Evolutionary conservation across 2,113 vertebrate genomes (phyloP).

Genomic region (Syngnathoides biaculeatus): DNA sequence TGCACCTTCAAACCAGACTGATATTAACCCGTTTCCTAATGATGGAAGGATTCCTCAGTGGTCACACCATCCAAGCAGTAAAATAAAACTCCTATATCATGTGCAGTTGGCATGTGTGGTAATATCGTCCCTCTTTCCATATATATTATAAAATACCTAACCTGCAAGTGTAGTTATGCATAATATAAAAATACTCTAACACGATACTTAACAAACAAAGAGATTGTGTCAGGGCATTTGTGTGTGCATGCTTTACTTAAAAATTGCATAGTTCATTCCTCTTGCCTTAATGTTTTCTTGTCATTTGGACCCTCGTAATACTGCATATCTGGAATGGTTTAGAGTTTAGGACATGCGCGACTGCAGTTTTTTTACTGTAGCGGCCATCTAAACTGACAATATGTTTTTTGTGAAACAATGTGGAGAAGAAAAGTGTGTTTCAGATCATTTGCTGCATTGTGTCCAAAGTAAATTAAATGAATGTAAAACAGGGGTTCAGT

Average conservation of each 20-base stretch:
- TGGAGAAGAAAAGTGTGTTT: slow-evolving; percentile 13
- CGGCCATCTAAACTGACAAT: not conserved
- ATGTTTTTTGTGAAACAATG: not conserved
- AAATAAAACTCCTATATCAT: not conserved
- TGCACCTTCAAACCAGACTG: slow-evolving; percentile 26
- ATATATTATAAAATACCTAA: slow-evolving; percentile 8
- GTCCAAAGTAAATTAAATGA: slow-evolving; percentile 50
- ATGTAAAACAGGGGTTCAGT: too few species aligned
- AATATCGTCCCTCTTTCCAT: not conserved
- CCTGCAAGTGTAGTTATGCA: slow-evolving; percentile 18
- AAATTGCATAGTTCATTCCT: slow-evolving; percentile 64
- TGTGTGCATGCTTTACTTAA: slow-evolving; percentile 23
- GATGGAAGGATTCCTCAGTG: not conserved
- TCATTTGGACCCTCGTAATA: slow-evolving; percentile 4
- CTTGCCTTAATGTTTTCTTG: not conserved
- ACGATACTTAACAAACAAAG: not conserved
- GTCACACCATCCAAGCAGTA: slow-evolving; percentile 13
- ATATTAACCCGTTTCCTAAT: slow-evolving; percentile 26
- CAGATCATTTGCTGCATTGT: slow-evolving; percentile 58
- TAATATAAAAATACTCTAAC: slow-evolving; percentile 19
- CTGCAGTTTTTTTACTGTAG: not conserved
- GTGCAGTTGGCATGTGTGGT: not conserved
- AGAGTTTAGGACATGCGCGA: slow-evolving; percentile 2
- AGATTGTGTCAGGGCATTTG: not conserved
- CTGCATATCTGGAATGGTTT: slow-evolving; percentile 34